Evolutionary conservation across 2,797 vertebrate genomes (phyloP), one percentile per base, ranked within the genome.

Genomic region (Philypnodon macrostomus): DNA sequence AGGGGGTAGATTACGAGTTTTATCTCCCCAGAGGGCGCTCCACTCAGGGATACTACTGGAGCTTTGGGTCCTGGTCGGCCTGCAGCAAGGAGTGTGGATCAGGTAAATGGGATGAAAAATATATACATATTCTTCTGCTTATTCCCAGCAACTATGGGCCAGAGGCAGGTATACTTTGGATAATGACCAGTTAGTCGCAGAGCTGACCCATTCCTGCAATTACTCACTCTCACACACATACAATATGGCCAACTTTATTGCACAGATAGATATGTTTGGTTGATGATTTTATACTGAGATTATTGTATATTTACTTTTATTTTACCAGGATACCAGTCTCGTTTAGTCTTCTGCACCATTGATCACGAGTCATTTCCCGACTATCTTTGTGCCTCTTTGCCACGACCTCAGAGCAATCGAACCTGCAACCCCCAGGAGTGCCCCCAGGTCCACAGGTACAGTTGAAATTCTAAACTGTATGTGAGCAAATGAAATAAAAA

Each of bases 81-180:
- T 99, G 97, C 87, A 98, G 92, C 49, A 86, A 70, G 0, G 91
- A 92, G 29, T 99, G 97, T 35, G 94, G 93, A 11, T 92, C 92
- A 92, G 97, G 97, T 98, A 70, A 81, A n/a, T n/a, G 89, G 57
- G 30, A 44, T 16, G 11, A 15, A 14, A 4, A 36, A 1, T 15
- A 1, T 3, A 8, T n/a, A n/a, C n/a, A n/a, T n/a, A n/a, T n/a
- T n/a, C n/a, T n/a, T n/a, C n/a, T n/a, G n/a, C n/a, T n/a, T n/a
- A n/a, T n/a, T n/a, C n/a, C n/a, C n/a, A n/a, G n/a, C n/a, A n/a
- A n/a, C n/a, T n/a, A n/a, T n/a, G n/a, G n/a, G n/a, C n/a, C n/a
- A n/a, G n/a, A n/a, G n/a, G n/a, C n/a, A n/a, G n/a, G n/a, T n/a
- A n/a, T n/a, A n/a, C n/a, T n/a, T n/a, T n/a, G n/a, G n/a, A n/a